Evolutionary conservation across 92 coral and sea anemone genomes (phyloP).

Genomic region (Palythoa heliodiscus): DNA sequence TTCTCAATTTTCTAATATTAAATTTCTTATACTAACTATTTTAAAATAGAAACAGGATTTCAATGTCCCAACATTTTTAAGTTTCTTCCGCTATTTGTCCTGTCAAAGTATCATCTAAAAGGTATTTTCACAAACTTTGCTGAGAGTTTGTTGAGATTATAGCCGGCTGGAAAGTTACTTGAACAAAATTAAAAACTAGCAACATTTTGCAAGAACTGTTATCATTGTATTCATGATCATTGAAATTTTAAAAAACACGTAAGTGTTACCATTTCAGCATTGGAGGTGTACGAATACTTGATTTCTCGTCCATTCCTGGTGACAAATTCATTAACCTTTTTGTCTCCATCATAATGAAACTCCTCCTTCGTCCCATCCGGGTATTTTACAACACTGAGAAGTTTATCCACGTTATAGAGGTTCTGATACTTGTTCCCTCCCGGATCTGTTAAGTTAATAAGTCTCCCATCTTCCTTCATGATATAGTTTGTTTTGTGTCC

Average conservation of each 20-base stretch:
- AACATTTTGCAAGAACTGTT: not conserved
- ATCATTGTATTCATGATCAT: conserved; percentile 24
- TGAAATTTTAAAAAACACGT: too few relatives aligned
- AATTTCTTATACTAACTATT: too few relatives aligned
- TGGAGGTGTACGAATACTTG: conserved; percentile 55
- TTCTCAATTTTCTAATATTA: too few relatives aligned
- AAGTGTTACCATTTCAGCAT: conserved; percentile 50
- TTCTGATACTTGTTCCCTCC: conserved; percentile 62
- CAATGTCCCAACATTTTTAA: too few relatives aligned
- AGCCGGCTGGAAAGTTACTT: too few relatives aligned
- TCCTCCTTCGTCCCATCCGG: conserved; percentile 63
- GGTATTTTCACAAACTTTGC: too few relatives aligned
- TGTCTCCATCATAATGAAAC: conserved; percentile 49
- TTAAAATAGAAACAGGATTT: too few relatives aligned
- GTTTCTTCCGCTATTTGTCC: too few relatives aligned
- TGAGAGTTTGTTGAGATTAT: too few relatives aligned
- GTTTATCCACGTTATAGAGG: conserved; percentile 41
- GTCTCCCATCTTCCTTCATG: conserved; percentile 40
- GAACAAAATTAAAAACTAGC: too few relatives aligned
- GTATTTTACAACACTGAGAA: conserved; percentile 51
- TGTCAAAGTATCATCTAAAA: too few relatives aligned
- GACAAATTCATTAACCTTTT: conserved; percentile 48
- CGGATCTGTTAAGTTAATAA: conserved; percentile 64
- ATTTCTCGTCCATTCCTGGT: conserved; percentile 58
- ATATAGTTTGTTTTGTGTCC: conserved; percentile 57